phyloP scores from a whole-genome alignment of 1,140 invertebrate genomes.

The Drosophila ananassae region DNA sequence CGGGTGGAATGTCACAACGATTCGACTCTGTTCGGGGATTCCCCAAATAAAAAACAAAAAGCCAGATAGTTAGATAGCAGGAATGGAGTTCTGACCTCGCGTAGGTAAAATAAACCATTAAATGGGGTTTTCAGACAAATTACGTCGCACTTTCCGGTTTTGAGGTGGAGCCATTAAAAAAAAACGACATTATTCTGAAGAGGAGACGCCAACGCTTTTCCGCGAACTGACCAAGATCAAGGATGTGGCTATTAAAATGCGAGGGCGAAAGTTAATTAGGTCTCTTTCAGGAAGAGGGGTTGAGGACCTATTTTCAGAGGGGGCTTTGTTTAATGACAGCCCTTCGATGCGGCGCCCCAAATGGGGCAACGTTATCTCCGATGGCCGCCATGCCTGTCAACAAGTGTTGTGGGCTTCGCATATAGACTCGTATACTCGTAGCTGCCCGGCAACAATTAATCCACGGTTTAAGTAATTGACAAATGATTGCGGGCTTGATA shows the following conservation, averaged over 20 bases:
- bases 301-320: conserved; percentile 18
- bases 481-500: conserved; percentile 77
- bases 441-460: conserved; percentile 68
- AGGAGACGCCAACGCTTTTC: conserved; percentile 7
- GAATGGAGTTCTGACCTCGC: conserved; percentile 11
- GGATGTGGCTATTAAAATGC: conserved; percentile 42
- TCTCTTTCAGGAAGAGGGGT: conserved; percentile 4
- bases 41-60: conserved; percentile 17
- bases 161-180: conserved; percentile 25
- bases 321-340: conserved; percentile 58
- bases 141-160: conserved; percentile 19
- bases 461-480: conserved; percentile 79
- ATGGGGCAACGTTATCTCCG: conserved; percentile 50
- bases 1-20: not conserved
- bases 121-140: conserved; percentile 20
- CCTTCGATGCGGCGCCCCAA: conserved; percentile 50
- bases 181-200: conserved; percentile 35
- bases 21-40: conserved; percentile 10
- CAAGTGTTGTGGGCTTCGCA: conserved; percentile 23
- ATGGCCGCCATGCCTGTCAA: conserved; percentile 60
- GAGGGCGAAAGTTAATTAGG: conserved; percentile 38
- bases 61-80: conserved; percentile 18
- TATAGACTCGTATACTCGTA: not conserved
- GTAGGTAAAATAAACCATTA: conserved; percentile 22
- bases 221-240: conserved; percentile 37